A percentile compares a stretch with the other conserved stretches of the same genome.
These are phyloP conservation scores for Gambusia yucatana DNA, from an alignment of 2,797 vertebrate genomes.

Conservation along the genomic window DNA sequence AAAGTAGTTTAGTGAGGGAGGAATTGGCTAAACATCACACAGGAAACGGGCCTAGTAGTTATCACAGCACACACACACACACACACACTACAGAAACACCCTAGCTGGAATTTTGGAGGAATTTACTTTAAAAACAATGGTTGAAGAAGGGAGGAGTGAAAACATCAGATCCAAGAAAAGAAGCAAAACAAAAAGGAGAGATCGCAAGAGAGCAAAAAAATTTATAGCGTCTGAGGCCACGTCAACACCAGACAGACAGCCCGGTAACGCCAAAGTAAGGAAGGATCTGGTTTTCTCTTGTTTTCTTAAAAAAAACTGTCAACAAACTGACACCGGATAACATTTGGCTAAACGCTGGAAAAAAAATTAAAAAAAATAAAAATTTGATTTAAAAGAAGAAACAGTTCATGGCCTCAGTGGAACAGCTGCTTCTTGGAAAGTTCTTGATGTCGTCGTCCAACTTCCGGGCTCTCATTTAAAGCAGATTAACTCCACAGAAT, in stretches of 20 bases:
- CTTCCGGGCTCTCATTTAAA: slow-evolving; percentile 42
- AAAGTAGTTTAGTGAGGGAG: slow-evolving; percentile 53
- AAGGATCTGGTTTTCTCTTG: slow-evolving; percentile 11
- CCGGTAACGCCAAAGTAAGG: slow-evolving; percentile 42
- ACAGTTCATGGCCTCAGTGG: slow-evolving; percentile 37
- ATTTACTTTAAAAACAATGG: slow-evolving; percentile 26
- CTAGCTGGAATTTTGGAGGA: slow-evolving; percentile 49
- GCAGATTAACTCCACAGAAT: slow-evolving; percentile 35
- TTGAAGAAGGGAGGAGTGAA: slow-evolving; percentile 40
- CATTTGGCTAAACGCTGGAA: slow-evolving; percentile 20
- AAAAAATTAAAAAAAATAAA: slow-evolving; percentile 18
- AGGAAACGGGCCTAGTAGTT: slow-evolving; percentile 57
- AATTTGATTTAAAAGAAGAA: slow-evolving; percentile 43
- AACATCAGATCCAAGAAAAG: slow-evolving; percentile 21
- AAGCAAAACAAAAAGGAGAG: slow-evolving; percentile 39
- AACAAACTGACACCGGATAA: slow-evolving; percentile 22
- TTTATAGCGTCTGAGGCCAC: slow-evolving; percentile 79
- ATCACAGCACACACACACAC: slow-evolving; percentile 24
- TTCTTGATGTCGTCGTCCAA: slow-evolving; percentile 40
- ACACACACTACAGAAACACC: slow-evolving; percentile 20
- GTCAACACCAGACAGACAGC: slow-evolving; percentile 71
- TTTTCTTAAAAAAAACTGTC: background rate
- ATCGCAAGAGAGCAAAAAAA: slow-evolving; percentile 61
- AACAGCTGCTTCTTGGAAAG: slow-evolving; percentile 36
- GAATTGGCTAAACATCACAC: slow-evolving; percentile 74